These are phyloP conservation scores for Uria lomvia DNA, from an alignment of 2,113 vertebrate species.

Conservation along the genomic window DNA sequence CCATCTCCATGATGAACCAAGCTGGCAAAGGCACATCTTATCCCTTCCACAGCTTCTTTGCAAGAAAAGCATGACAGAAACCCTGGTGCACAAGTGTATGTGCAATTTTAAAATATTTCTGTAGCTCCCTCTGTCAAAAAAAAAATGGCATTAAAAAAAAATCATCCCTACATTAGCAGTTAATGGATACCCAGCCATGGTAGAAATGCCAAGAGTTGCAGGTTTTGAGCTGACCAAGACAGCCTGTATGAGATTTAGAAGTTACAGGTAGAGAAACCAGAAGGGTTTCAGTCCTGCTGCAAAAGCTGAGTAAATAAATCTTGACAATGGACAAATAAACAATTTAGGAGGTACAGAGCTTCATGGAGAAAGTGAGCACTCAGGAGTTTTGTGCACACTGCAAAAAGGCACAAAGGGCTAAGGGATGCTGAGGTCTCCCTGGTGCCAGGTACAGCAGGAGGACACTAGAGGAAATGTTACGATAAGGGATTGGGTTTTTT, in stretches of 20 bases:
- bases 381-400: neutral
- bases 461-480: neutral
- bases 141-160: neutral
- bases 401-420: neutral
- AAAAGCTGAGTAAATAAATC: neutral
- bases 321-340: neutral
- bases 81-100: neutral
- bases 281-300: neutral
- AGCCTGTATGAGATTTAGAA: neutral
- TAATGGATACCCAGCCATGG: neutral
- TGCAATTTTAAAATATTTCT: neutral
- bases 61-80: neutral
- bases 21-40: neutral
- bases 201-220: neutral
- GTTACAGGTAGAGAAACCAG: neutral
- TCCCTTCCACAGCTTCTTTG: neutral
- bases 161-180: neutral
- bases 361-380: neutral
- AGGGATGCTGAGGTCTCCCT: neutral
- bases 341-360: neutral
- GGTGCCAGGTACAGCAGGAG: neutral
- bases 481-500: accelerated
- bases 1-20: neutral
- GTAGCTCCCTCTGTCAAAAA: neutral
- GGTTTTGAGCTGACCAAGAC: neutral